These are phyloP conservation scores for Cylindroiulus punctatus DNA, from an alignment of 2,888 invertebrate species.

Conservation along the genomic window DNA sequence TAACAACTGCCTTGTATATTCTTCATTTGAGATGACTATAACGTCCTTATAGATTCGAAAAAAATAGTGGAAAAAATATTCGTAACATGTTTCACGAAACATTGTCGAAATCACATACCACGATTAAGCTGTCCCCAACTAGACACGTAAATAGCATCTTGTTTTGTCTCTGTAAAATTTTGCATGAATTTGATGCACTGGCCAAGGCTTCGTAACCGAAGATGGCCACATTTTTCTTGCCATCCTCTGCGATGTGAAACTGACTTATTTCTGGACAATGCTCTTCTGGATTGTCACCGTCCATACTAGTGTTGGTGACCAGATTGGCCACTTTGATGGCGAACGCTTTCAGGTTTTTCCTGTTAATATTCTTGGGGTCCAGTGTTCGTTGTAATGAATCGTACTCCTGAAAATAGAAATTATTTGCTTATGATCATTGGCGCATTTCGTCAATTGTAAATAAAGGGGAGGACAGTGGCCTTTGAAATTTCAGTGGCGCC, in stretches of 20 bases:
- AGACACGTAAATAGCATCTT: conserved; percentile 68
- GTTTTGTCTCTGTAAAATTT: conserved; percentile 67
- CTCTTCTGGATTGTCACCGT: not conserved
- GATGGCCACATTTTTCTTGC: conserved; percentile 70
- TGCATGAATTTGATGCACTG: conserved; percentile 68
- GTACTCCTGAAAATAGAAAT: conserved; percentile 67
- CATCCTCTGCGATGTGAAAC: conserved; percentile 62
- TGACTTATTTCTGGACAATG: not conserved
- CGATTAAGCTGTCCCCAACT: conserved; percentile 70
- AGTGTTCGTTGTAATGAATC: conserved; percentile 68
- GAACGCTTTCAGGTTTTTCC: conserved; percentile 67
- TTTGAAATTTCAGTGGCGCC: not conserved
- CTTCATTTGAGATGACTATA: no score
- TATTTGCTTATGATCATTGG: not conserved
- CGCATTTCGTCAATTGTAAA: not conserved
- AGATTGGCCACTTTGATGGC: conserved; percentile 69
- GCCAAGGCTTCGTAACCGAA: conserved; percentile 72
- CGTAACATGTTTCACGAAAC: not conserved
- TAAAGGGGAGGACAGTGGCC: not conserved
- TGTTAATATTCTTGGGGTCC: conserved; percentile 68
- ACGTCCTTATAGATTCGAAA: no score
- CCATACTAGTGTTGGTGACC: conserved; percentile 51
- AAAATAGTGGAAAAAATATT: not conserved
- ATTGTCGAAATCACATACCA: conserved; percentile 64
- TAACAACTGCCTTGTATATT: no score